These are phyloP conservation scores for Meloe dianella DNA, from an alignment of 2,888 invertebrate species.

Conservation along the genomic window DNA sequence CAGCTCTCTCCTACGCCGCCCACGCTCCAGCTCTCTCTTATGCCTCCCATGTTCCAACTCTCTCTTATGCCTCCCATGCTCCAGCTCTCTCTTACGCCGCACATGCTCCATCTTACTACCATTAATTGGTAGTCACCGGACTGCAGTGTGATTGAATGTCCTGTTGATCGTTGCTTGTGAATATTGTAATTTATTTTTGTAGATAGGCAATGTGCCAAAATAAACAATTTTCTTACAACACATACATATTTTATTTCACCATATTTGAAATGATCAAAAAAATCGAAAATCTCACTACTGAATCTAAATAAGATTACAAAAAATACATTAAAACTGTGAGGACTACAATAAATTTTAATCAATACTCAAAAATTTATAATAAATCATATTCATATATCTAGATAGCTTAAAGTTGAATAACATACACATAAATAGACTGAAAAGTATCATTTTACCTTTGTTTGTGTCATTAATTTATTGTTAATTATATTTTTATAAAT, in stretches of 20 bases:
- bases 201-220: slow-evolving; percentile 30
- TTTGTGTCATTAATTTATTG: no score
- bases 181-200: slow-evolving; percentile 31
- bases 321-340: not conserved
- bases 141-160: slow-evolving; percentile 23
- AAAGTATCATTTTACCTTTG: no score
- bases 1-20: slow-evolving; percentile 38
- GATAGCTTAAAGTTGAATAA: no score
- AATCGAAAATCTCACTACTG: not conserved
- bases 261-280: not conserved
- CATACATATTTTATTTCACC: slow-evolving; percentile 9
- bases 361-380: no score
- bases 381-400: no score
- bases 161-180: slow-evolving; percentile 32
- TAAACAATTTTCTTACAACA: slow-evolving; percentile 23
- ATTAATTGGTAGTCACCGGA: slow-evolving; percentile 23
- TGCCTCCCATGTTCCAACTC: slow-evolving; percentile 57
- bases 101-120: slow-evolving; percentile 33
- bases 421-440: no score
- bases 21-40: no score
- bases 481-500: not conserved
- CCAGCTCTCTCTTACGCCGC: slow-evolving; percentile 38
- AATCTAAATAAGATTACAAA: not conserved
- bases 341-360: not conserved
- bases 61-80: slow-evolving; percentile 43